A percentile compares a stretch with the other conserved stretches of the same genome.
Conservation (phyloP, 2,797 vertebrate genomes). For the Macropus fuliginosus region DNA sequence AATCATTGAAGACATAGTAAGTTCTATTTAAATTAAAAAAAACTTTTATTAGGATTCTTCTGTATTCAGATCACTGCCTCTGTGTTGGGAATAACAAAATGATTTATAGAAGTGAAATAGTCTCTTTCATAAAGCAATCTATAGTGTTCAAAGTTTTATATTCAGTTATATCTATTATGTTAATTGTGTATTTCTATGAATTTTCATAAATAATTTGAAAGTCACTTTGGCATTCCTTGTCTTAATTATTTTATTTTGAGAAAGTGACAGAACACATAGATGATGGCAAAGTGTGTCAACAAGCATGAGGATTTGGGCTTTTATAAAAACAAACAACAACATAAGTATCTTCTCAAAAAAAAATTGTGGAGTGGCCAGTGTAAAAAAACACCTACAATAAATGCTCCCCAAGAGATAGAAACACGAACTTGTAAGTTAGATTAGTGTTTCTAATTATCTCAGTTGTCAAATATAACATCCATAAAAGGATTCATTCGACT, state of each 20-base stretch:
- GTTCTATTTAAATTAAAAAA: background rate
- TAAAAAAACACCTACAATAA: background rate
- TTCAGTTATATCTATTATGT: background rate
- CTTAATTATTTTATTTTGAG: background rate
- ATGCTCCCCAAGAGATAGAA: background rate
- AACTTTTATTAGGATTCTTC: background rate
- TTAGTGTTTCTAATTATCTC: background rate
- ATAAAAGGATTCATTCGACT: background rate
- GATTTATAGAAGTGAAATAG: background rate
- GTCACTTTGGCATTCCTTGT: background rate
- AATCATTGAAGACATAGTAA: slow-evolving; percentile 35
- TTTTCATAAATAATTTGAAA: background rate
- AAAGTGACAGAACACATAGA: background rate
- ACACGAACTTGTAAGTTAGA: background rate
- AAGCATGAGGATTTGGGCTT: background rate
- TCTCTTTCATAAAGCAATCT: background rate
- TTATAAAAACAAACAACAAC: background rate
- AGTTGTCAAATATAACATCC: background rate
- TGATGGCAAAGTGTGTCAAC: background rate
- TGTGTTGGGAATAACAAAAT: background rate
- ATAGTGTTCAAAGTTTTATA: background rate
- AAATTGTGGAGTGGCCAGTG: background rate
- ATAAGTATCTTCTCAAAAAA: background rate
- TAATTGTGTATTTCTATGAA: background rate
- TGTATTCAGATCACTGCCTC: background rate